A percentile compares a stretch with the other conserved stretches of the same genome.
Conservation (phyloP, 2,888 invertebrate species). For the Xestia rhomboidea region DNA sequence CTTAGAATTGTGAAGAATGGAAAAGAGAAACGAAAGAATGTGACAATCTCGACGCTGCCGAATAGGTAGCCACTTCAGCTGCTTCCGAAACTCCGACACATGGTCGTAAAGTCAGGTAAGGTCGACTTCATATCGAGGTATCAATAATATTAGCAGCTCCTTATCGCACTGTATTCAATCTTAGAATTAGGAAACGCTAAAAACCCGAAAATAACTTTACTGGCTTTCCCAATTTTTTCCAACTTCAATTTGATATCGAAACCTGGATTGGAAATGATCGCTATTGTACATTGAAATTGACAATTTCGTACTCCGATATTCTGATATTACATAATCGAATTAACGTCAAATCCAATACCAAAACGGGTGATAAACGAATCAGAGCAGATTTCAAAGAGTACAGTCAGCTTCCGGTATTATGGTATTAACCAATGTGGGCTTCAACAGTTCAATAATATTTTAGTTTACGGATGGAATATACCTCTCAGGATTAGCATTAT, state of each 20-base stretch:
- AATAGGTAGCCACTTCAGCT: too few species aligned
- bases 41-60: too few species aligned
- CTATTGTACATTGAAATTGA: conserved; percentile 33
- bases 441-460: conserved; percentile 1
- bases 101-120: too few species aligned
- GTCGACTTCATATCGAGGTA: neutral
- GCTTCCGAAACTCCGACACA: too few species aligned
- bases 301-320: conserved; percentile 44
- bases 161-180: neutral
- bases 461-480: neutral
- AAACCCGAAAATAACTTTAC: neutral
- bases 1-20: too few species aligned
- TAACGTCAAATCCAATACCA: conserved; percentile 59
- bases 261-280: conserved; percentile 14
- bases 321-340: conserved; percentile 50
- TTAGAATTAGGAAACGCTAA: neutral
- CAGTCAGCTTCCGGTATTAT: conserved; percentile 26
- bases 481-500: neutral
- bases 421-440: neutral
- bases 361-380: conserved; percentile 34
- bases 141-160: neutral
- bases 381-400: conserved; percentile 29
- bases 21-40: too few species aligned
- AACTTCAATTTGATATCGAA: conserved; percentile 39
- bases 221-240: neutral